Percentiles rank a stretch among this genome's conserved stretches.
phyloP scores from a whole-genome alignment of 2,888 invertebrate species.

The Brachylomia viminalis region DNA sequence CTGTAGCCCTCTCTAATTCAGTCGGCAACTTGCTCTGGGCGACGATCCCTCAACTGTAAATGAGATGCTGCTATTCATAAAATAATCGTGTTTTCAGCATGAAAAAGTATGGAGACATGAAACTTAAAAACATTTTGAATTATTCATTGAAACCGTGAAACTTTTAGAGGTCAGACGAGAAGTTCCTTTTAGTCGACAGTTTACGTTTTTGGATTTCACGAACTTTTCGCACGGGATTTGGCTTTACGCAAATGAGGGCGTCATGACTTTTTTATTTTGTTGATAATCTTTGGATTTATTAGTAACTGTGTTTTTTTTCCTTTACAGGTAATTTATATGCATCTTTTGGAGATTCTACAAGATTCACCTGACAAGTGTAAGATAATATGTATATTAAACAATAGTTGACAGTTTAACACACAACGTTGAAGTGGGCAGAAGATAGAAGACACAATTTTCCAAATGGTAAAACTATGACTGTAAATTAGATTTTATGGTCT shows the following conservation, averaged over 20 bases:
- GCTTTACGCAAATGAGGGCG: constrained; percentile 37
- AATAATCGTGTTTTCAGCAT: constrained; percentile 48
- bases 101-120: constrained; percentile 57
- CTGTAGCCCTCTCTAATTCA: constrained; percentile 16
- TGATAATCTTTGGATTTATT: background rate
- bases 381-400: constrained; percentile 35
- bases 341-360: constrained; percentile 22
- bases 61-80: constrained; percentile 49
- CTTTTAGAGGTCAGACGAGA: constrained; percentile 60
- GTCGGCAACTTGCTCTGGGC: constrained; percentile 9
- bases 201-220: constrained; percentile 37
- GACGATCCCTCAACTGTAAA: constrained; percentile 36
- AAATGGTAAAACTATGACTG: background rate
- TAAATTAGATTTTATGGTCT: constrained; percentile 31
- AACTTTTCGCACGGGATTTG: constrained; percentile 29
- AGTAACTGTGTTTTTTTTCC: constrained; percentile 17
- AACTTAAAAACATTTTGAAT: constrained; percentile 60
- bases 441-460: constrained; percentile 12
- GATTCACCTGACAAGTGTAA: constrained; percentile 17
- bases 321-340: constrained; percentile 49
- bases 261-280: constrained; percentile 37
- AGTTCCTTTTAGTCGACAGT: constrained; percentile 42
- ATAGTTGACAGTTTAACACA: constrained; percentile 16
- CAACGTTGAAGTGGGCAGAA: constrained; percentile 12
- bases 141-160: constrained; percentile 62